Evolutionary conservation across 2,888 invertebrate species (phyloP), one percentile per base, ranked within the genome.

Genomic region (Amblyteles armatorius): DNA sequence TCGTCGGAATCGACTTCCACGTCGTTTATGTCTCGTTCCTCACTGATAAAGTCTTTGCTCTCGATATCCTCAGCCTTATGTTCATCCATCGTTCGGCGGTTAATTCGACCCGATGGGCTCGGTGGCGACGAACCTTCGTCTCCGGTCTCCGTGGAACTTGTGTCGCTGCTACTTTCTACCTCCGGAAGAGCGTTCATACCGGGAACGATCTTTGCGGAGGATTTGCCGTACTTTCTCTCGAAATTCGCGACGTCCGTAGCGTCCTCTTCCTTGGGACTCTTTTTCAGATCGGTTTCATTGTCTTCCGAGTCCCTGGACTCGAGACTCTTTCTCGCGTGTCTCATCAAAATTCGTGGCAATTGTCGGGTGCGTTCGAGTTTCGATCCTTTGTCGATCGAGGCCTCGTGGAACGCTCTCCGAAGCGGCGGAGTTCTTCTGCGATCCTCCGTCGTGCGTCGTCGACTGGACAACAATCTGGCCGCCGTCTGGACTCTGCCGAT

Each of bases 281-380:
- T 67, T 13, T 63, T 19, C 3, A 13, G 0, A 40, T n/a, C 52
- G 16, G 0, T 2, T 5, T 78, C 73, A 11, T 60, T 22, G 22
- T 11, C 0, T 19, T 9, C 2, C 5, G 48, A 19, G 13, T 77
- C 76, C 1, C 72, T 48, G 2, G 74, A 79, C 16, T 85, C 85
- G 55, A 85, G 79, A 69, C 85, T 85, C 55, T 78, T 82, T 13
- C 85, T 50, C 52, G 73, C 85, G 44, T 52, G 48, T 73, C 88
- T 84, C 82, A 82, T 82, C 55, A 87, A 77, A 69, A 87, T 86
- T 65, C 85, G 33, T 1, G 84, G 84, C 63, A 82, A 65, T 9
- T 57, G 69, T 57, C 79, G 55, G 16, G 36, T 67, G 0, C 74
- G 68, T 11, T 86, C 82, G 26, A 72, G 19, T 48, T 29, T 76